phyloP scores from a whole-genome alignment of 1,140 invertebrate genomes.

The Sipha flava region DNA sequence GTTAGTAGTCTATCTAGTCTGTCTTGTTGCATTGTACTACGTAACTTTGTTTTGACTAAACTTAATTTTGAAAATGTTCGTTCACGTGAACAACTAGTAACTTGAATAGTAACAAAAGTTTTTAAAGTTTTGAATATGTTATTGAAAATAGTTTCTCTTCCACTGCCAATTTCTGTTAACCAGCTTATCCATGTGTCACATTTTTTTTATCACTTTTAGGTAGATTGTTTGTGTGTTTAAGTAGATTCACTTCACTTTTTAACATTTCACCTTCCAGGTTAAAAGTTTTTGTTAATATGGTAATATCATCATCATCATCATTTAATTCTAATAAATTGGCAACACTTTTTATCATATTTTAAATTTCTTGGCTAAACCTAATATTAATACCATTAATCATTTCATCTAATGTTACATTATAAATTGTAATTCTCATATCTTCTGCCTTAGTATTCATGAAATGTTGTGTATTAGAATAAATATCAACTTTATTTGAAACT shows the following conservation, averaged over 20 bases:
- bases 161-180: neutral
- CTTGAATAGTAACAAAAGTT: neutral
- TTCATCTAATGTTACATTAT: neutral
- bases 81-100: neutral
- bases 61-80: neutral
- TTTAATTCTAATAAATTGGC: neutral
- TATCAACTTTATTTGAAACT: neutral
- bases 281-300: neutral
- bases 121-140: neutral
- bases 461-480: neutral
- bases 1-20: neutral
- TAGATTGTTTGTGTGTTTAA: neutral
- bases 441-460: neutral
- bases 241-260: neutral
- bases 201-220: neutral
- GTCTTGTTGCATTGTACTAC: neutral
- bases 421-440: neutral
- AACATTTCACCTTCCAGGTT: neutral
- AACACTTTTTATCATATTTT: neutral
- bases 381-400: neutral
- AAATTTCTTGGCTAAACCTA: neutral
- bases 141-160: neutral
- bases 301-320: neutral
- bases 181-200: neutral
- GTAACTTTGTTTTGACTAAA: neutral